Evolutionary conservation across 2,888 invertebrate species (phyloP).

Genomic region (Drosophila borborema): DNA sequence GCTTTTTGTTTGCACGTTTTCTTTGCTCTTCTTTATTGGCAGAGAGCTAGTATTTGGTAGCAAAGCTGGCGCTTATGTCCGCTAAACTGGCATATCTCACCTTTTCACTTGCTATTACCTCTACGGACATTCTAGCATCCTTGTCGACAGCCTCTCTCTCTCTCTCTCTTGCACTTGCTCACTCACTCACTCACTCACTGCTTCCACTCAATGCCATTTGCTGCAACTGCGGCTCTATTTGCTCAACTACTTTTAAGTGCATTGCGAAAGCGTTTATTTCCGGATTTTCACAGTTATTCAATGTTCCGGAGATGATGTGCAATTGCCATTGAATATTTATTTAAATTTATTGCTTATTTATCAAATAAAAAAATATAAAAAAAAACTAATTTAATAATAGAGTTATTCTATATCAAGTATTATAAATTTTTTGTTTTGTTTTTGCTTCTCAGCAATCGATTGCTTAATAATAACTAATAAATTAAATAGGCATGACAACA

Average conservation of each 20-base stretch:
- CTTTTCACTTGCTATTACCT: constrained; percentile 19
- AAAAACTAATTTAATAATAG: too few relatives aligned
- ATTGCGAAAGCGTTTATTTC: constrained; percentile 68
- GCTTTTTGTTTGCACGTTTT: constrained; percentile 14
- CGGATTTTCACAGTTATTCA: constrained; percentile 63
- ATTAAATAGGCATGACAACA: background rate
- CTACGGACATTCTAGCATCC: background rate
- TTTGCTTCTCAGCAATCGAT: background rate
- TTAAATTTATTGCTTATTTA: too few relatives aligned
- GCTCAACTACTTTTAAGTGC: constrained; percentile 70
- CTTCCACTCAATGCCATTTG: constrained; percentile 36
- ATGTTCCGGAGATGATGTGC: constrained; percentile 37
- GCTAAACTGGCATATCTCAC: constrained; percentile 43
- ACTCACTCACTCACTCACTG: constrained; percentile 9
- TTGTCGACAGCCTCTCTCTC: background rate
- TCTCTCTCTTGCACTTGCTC: background rate
- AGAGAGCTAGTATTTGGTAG: constrained; percentile 38
- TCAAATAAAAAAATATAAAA: too few relatives aligned
- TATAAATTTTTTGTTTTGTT: too few relatives aligned
- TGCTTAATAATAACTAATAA: background rate
- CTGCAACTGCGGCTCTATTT: constrained; percentile 46
- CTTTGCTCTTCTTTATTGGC: constrained; percentile 34
- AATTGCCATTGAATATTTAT: constrained; percentile 5
- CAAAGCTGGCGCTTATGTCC: constrained; percentile 51
- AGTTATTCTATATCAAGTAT: too few relatives aligned